Conservation (phyloP, 2,113 vertebrate species). For the Percina caprodes region DNA sequence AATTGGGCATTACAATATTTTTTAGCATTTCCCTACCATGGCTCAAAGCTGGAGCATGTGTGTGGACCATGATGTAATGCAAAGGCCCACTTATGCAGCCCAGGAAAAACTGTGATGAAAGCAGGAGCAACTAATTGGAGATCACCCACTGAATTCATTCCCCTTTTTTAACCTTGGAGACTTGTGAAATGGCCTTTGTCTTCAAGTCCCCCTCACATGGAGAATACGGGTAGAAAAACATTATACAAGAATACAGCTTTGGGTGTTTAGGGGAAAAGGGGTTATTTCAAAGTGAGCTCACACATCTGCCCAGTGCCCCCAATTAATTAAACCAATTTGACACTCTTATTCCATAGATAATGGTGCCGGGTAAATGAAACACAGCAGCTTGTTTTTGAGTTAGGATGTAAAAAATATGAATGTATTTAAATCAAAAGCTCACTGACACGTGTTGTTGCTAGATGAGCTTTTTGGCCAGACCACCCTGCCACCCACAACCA, state of each 20-base stretch:
- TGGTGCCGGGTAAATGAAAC: constrained; percentile 35
- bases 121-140: constrained; percentile 58
- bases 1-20: constrained; percentile 22
- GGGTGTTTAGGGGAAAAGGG: constrained; percentile 4
- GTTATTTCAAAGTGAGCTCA: constrained; percentile 54
- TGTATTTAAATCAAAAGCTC: constrained; percentile 37
- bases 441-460: constrained; percentile 67
- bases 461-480: constrained; percentile 82
- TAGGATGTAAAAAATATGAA: constrained; percentile 22
- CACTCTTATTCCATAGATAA: constrained; percentile 33
- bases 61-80: constrained; percentile 67
- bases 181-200: constrained; percentile 46
- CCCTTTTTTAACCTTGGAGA: constrained; percentile 51
- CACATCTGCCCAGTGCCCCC: constrained; percentile 36
- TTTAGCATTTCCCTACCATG: constrained; percentile 32
- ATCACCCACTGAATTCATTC: constrained; percentile 35
- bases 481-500: constrained; percentile 75
- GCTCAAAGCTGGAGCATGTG: constrained; percentile 51
- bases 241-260: constrained; percentile 50
- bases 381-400: constrained; percentile 15
- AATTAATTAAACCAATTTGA: constrained; percentile 47
- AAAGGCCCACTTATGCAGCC: constrained; percentile 44
- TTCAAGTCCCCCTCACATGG: constrained; percentile 32
- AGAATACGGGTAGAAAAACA: constrained; percentile 61
- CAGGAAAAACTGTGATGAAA: constrained; percentile 48